Base-by-base conservation (phyloP, 37 sponge, comb jelly and placozoan genomes). In the Amphimedon queenslandica region DNA sequence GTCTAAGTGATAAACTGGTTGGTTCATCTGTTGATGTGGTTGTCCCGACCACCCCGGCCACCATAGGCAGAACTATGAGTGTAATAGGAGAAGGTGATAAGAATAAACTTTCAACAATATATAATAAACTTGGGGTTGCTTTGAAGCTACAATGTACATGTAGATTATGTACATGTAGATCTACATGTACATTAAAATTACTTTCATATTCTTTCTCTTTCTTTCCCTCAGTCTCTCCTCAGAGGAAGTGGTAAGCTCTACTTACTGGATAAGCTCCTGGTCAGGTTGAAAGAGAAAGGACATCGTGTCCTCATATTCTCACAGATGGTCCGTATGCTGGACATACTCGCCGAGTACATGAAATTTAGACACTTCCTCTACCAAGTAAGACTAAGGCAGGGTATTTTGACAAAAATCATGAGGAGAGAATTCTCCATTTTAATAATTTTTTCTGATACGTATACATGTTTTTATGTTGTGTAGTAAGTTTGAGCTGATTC, bases 281-380 rank as follows among this genome's bases (percentile, higher is more conserved):
- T 80, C 0, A 76, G 99, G 29, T 77, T 94, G 70, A 88, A 83
- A 53, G 80, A 87, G 82, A 83, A 67, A 13, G 99, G 99, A 5
- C 86, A 91, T 40, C 71, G 99, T 5, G 99, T 97, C 0, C 85
- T 97, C 51, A 97, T 97, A 69, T 97, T 97, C 91, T 94, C 94
- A 2, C 99, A 97, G 82, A 97, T 97, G 99, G 99, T 94, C 13
- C 79, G 92, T 1, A 90, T 93, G 92, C 36, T 97, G 77, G 98
- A 97, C 55, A 82, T 97, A 16, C 57, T 97, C 23, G 92, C 94
- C 8, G 99, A 97, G 55, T 97, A 97, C 83, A 79, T 97, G 77
- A 63, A 91, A 60, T 63, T 80, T 25, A 88, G 83, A 57, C 88
- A 78, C 60, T 97, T 81, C 70, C 81, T 47, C 27, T 90, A 67